Base-by-base conservation (phyloP, 2,113 vertebrate genomes). In the Polypterus senegalus region DNA sequence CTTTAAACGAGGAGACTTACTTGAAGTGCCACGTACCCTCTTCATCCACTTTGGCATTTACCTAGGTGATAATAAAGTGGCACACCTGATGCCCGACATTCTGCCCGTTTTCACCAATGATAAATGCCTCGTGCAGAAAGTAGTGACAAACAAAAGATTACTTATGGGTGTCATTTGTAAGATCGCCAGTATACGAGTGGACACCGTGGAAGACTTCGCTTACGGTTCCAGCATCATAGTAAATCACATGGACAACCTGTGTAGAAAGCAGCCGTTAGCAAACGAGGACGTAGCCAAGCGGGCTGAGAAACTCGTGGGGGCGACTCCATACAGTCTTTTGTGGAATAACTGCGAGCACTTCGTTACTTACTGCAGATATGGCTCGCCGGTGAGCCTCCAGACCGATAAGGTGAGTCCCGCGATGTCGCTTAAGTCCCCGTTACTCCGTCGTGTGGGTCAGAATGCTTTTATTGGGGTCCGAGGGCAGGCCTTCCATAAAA, bases 311-410 rank as follows among this genome's bases (percentile, higher is more conserved):
- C 79, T 86, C 45, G 65, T 92, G 63, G 93, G 94, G 3, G 7
- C 69, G 1, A 80, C 86, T 2, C 73, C 81, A 0, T 95, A 98
- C 79, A 96, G 93, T 69, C 78, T 97, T 10, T 85, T 97, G 57
- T 97, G 94, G 92, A 93, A 92, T 76, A 98, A 97, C 79, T 97
- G 95, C 61, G 92, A 97, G 71, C 93, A 98, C 79, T 97, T 95
- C 61, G 92, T 87, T 48, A 97, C 92, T 4, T 72, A 86, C 76
- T 98, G 94, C 84, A 83, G 92, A 63, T 97, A 93, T 5, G 92
- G 89, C n/a, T 65, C 76, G 9, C 67, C 85, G 0, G 67, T 74
- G 57, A 97, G 93, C 70, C 75, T 72, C 61, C 94, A 97, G 74
- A 89, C 92, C 0, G 91, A 96, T 54, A 84, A 89, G 91, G 93